These are phyloP conservation scores for Gonatopus flavifemur DNA, from an alignment of 1,140 invertebrate genomes.

Conservation along the genomic window DNA sequence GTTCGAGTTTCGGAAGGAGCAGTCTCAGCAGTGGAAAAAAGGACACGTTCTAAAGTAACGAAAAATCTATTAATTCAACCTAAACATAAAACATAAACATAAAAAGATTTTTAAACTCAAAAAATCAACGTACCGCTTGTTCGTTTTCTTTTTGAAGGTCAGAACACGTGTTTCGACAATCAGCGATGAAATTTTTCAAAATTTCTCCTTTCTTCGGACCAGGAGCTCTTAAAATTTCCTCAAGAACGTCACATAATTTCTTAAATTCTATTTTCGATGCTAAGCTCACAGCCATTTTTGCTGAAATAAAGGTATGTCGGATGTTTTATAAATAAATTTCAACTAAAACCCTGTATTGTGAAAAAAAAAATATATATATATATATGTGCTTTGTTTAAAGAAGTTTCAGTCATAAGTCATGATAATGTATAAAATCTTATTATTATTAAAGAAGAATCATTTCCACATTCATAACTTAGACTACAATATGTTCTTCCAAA, in stretches of 20 bases:
- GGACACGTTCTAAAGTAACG: constrained; percentile 51
- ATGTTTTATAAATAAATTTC: no score
- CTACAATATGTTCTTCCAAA: constrained; percentile 71
- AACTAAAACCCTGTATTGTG: no score
- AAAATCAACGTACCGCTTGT: constrained; percentile 29
- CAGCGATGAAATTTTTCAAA: constrained; percentile 59
- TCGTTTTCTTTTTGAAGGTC: constrained; percentile 35
- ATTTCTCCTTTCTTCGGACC: constrained; percentile 55
- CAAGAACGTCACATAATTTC: constrained; percentile 56
- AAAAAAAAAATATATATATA: constrained; percentile 9
- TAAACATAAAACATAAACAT: constrained; percentile 4
- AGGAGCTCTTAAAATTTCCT: constrained; percentile 57
- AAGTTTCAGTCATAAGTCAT: no score
- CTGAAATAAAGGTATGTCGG: no score
- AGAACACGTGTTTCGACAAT: constrained; percentile 51
- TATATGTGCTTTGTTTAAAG: no score
- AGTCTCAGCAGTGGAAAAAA: constrained; percentile 74
- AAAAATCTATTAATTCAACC: no score
- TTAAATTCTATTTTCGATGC: constrained; percentile 49
- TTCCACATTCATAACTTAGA: constrained; percentile 41
- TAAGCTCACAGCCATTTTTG: constrained; percentile 31
- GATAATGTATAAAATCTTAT: no score
- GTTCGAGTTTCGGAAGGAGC: constrained; percentile 70
- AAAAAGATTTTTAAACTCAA: constrained; percentile 8
- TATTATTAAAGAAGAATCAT: no score